Evolutionary conservation across 2,888 invertebrate species (phyloP), one percentile per base, ranked within the genome.

Genomic region (Eupelmus urozonus): DNA sequence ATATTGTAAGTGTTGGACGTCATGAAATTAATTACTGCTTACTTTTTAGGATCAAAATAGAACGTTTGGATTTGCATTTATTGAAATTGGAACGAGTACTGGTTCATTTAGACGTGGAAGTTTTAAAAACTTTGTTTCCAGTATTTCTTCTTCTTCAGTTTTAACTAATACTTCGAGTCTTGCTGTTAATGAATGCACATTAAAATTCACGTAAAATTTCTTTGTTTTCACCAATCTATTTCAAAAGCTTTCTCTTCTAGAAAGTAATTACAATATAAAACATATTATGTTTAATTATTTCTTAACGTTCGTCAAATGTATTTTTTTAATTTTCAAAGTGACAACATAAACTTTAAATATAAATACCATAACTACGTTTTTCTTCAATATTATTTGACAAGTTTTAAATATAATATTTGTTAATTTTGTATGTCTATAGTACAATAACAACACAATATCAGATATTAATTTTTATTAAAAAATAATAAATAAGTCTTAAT

Each of bases 401-500:
- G 18, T 18, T n/a, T 29, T 29, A 2, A 29, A 59, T 25, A 11
- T 27, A 23, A 57, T 59, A 5, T 29, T 3, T 59, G 2, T 59
- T 3, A 16, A 29, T n/a, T 29, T 59, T 59, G 27, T n/a, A 2
- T 25, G 5, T 7, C 25, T n/a, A 40, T 11, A 9, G n/a, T 53
- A 18, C 16, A 49, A 27, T 16, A 70, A 70, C 5, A 40, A 42
- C 7, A 27, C n/a, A 25, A 40, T 13, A 3, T 40, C 25, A 5
- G 1, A n/a, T 27, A 27, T 57, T 27, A 20, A 53, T 62, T 62
- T 45, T 69, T 69, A 67, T 67, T 69, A 60, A 51, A 75, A 75
- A 75, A 74, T 5, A 75, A 75, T 75, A 75, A 75, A 75, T 75
- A 66, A 23, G 2, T 59, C 20, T 67, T 67, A 49, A 42, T 66